Evolutionary conservation across 2,113 vertebrate genomes (phyloP).

Genomic region (Strix aluco): DNA sequence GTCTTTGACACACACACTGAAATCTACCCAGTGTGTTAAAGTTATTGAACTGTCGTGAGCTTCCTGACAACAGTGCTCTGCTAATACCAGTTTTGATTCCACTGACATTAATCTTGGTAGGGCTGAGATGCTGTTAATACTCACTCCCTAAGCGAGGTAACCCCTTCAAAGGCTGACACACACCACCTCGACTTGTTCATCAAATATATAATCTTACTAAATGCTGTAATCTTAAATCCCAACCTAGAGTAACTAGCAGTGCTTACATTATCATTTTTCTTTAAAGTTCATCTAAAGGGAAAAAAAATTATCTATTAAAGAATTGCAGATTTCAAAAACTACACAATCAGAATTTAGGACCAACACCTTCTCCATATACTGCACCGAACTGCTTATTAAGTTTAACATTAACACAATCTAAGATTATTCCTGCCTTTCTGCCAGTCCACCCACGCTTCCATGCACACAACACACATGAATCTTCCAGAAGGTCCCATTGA

Average conservation of each 20-base stretch:
- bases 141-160: conserved; percentile 57
- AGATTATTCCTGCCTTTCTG: conserved; percentile 27
- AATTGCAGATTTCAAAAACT: conserved; percentile 37
- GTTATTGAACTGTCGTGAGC: conserved; percentile 26
- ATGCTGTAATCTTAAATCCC: conserved; percentile 76
- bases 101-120: conserved; percentile 60
- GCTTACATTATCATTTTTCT: conserved; percentile 72
- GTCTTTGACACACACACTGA: conserved; percentile 41
- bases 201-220: conserved; percentile 76
- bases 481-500: conserved; percentile 39
- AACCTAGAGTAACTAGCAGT: conserved; percentile 71
- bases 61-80: conserved; percentile 33
- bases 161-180: conserved; percentile 56
- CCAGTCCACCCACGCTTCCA: neutral
- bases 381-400: conserved; percentile 58
- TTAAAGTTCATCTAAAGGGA: conserved; percentile 34
- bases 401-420: conserved; percentile 16
- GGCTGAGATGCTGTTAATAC: conserved; percentile 69
- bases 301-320: conserved; percentile 17
- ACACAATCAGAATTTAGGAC: conserved; percentile 23
- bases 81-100: conserved; percentile 38
- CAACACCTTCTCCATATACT: conserved; percentile 46
- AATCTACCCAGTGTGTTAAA: conserved; percentile 25
- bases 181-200: conserved; percentile 66
- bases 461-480: conserved; percentile 16